phyloP scores from a whole-genome alignment of 2,888 invertebrate genomes.

The Gastrophysa polygoni region DNA sequence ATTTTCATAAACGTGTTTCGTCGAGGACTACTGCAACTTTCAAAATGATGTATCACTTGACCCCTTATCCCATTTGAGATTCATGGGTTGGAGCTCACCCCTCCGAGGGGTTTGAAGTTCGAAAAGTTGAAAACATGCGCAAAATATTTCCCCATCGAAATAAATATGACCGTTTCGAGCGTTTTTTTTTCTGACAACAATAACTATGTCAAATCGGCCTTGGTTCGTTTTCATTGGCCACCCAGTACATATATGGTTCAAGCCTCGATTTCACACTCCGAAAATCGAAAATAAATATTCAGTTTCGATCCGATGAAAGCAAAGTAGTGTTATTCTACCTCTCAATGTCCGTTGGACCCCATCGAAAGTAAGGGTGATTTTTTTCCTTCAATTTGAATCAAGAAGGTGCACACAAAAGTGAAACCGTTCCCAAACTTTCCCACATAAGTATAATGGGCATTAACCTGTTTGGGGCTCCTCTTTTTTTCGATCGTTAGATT shows the following conservation, averaged over 20 bases:
- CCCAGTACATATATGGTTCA: neutral
- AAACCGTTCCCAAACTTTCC: slow-evolving; percentile 46
- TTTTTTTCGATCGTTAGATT: slow-evolving; percentile 35
- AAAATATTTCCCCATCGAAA: too few relatives aligned
- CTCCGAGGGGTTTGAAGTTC: too few relatives aligned
- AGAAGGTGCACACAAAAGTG: slow-evolving; percentile 36
- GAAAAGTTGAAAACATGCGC: too few relatives aligned
- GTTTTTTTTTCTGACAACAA: too few relatives aligned
- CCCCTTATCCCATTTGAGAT: too few relatives aligned
- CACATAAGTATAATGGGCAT: slow-evolving; percentile 53
- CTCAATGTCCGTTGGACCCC: slow-evolving; percentile 1
- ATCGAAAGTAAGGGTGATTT: slow-evolving; percentile 37
- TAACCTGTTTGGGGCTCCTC: slow-evolving; percentile 49
- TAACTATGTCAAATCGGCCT: too few relatives aligned
- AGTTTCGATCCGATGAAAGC: neutral
- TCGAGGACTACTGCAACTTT: too few relatives aligned
- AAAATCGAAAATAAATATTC: neutral
- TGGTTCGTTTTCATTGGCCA: too few relatives aligned
- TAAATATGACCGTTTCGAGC: too few relatives aligned
- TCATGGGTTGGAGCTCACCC: too few relatives aligned
- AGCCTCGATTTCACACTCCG: neutral
- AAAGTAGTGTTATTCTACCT: slow-evolving; percentile 8
- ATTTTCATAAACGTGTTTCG: too few relatives aligned
- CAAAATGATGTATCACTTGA: too few relatives aligned
- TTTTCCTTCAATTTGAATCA: slow-evolving; percentile 39